These are phyloP conservation scores for Mylabris sibirica DNA, from an alignment of 2,888 invertebrate genomes.

Conservation along the genomic window DNA sequence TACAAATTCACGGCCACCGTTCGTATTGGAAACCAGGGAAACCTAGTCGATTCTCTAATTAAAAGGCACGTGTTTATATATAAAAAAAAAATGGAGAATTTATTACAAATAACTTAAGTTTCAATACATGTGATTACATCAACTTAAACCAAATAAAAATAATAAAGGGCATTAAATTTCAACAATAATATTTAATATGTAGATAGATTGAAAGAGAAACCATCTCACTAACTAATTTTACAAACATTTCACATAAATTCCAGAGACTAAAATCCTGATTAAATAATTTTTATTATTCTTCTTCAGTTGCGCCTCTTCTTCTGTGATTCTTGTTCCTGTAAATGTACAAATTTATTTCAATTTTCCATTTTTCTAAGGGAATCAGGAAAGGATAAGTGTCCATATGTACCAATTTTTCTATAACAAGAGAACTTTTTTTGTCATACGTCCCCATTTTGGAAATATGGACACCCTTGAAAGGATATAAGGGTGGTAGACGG, in stretches of 20 bases:
- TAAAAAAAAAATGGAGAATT: background rate
- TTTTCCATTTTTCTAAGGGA: background rate
- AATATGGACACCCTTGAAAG: slow-evolving; percentile 28
- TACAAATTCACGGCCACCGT: background rate
- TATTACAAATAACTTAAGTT: slow-evolving; percentile 11
- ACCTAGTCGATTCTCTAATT: background rate
- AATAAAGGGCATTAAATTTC: background rate
- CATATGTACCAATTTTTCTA: no score
- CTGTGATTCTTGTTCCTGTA: slow-evolving; percentile 58
- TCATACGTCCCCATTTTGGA: no score
- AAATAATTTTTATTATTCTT: slow-evolving; percentile 7
- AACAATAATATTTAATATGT: background rate
- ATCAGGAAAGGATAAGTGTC: no score
- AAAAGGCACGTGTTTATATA: background rate
- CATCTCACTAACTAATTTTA: slow-evolving; percentile 30
- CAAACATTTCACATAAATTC: slow-evolving; percentile 16
- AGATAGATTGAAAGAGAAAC: background rate
- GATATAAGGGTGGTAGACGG: slow-evolving; percentile 30
- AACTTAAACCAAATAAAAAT: background rate
- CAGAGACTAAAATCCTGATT: background rate
- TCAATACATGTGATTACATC: slow-evolving; percentile 2
- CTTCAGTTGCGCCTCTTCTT: slow-evolving; percentile 57
- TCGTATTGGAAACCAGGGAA: background rate
- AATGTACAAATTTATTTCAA: slow-evolving; percentile 15
- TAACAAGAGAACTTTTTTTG: no score